Evolutionary conservation across 2,888 invertebrate species (phyloP).

Genomic region (Hyposoter didymator): DNA sequence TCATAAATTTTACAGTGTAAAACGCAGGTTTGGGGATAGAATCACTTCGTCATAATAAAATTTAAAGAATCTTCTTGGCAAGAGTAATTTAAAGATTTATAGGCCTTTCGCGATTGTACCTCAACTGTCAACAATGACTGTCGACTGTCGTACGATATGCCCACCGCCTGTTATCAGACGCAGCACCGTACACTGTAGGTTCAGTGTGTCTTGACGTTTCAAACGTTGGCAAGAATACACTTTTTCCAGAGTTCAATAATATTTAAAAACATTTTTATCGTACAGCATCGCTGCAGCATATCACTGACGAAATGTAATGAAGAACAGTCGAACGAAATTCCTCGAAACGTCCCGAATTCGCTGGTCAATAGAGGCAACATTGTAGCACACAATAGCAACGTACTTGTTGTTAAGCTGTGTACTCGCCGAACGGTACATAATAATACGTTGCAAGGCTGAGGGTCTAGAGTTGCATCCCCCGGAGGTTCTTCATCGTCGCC

Average conservation of each 20-base stretch:
- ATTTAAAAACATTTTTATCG: constrained; percentile 2
- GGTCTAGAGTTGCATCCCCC: constrained; percentile 35
- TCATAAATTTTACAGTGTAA: too few species aligned
- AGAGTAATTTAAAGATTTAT: background rate
- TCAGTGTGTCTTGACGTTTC: background rate
- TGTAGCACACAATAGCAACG: background rate
- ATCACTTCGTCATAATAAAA: background rate
- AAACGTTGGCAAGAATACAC: background rate
- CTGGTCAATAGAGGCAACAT: background rate
- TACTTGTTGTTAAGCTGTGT: background rate
- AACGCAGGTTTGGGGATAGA: background rate
- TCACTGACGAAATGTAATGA: background rate
- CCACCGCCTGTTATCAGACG: background rate
- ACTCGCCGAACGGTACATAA: background rate
- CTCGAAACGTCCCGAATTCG: constrained; percentile 4
- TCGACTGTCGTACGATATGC: background rate
- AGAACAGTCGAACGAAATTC: background rate
- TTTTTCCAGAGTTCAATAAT: background rate
- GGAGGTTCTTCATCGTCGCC: constrained; percentile 8
- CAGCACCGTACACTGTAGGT: background rate
- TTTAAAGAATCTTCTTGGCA: background rate
- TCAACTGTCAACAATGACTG: constrained; percentile 7
- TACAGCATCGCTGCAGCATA: background rate
- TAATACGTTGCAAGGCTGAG: background rate
- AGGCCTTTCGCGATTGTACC: constrained; percentile 4